Evolutionary conservation across 1,140 invertebrate genomes (phyloP), one percentile per base, ranked within the genome.

Genomic region (Penaeus indicus): DNA sequence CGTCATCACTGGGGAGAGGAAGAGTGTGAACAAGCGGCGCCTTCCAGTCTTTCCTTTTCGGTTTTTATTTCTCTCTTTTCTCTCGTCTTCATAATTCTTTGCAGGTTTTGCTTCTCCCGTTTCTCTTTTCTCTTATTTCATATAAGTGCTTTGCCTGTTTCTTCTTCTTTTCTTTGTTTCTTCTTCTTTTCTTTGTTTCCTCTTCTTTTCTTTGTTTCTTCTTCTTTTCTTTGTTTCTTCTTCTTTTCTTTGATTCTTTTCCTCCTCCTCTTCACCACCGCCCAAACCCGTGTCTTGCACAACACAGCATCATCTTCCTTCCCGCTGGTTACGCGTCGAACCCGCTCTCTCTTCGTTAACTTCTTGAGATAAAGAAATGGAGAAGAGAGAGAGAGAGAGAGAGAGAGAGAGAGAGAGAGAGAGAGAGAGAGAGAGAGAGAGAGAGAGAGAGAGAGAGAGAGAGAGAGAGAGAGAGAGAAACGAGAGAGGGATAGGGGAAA

Each of bases 311-410:
- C 32, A 27, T 27, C 69, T 5, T 0, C 11, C 69, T 72, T 16
- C 69, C 32, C 25, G n/a, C 69, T 32, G 69, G 19, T 1, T 72
- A 16, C 25, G 25, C 69, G 27, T 32, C n/a, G 69, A 32, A 32
- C 32, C 21, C 19, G 18, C 69, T 27, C 69, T 72, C 32, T 25
- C 13, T 32, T 72, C 69, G 3, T 25, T 42, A 42, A 42, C 38
- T 42, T 25, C 18, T 11, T 21, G n/a, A 72, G 69, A 25, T 25
- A 72, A 32, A 25, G n/a, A 72, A 16, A 72, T 25, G 32, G 69
- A 72, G 69, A 32, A 72, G 69, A 72, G 69, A 27, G 2, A 82
- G 42, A 61, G 8, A 82, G 42, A 61, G 4, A 82, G 54, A 82
- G 4, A 32, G 8, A 21, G 80, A 0, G 80, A 62, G 32, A 82